Conservation (phyloP, 2,888 invertebrate genomes). For the Tachystola acroxantha region DNA sequence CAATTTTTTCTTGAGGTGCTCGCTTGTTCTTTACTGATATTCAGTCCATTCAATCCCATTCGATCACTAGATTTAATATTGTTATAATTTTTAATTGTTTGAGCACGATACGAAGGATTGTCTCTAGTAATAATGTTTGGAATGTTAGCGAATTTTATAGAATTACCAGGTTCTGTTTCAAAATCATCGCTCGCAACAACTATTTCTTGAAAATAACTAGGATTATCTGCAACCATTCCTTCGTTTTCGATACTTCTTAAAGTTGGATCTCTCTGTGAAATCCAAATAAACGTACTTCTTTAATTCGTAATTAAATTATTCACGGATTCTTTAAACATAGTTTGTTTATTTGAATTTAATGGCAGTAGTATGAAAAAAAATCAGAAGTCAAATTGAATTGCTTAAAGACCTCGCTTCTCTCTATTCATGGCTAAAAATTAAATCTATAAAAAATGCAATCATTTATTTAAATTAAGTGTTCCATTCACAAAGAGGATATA, state of each 20-base stretch:
- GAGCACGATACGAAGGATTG: not conserved
- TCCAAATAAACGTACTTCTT: not conserved
- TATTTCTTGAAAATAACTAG: not conserved
- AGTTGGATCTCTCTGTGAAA: not conserved
- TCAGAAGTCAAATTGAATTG: no score
- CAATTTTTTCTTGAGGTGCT: conserved; percentile 20
- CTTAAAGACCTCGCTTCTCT: no score
- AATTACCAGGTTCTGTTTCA: not conserved
- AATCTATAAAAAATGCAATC: no score
- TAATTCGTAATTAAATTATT: no score
- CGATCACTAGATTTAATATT: no score
- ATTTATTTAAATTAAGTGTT: no score
- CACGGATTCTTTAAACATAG: no score
- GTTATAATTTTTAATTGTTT: not conserved
- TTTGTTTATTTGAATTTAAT: no score
- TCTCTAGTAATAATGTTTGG: not conserved
- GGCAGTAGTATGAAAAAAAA: no score
- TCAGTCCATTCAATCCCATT: not conserved
- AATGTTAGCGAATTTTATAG: not conserved
- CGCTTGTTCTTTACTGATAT: not conserved
- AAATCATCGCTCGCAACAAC: not conserved
- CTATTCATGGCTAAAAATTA: no score
- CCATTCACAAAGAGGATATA: no score
- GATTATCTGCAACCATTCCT: not conserved
- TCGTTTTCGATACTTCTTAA: not conserved